phyloP scores from a whole-genome alignment of 2,888 invertebrate genomes.

The Brachyopa scutellaris region DNA sequence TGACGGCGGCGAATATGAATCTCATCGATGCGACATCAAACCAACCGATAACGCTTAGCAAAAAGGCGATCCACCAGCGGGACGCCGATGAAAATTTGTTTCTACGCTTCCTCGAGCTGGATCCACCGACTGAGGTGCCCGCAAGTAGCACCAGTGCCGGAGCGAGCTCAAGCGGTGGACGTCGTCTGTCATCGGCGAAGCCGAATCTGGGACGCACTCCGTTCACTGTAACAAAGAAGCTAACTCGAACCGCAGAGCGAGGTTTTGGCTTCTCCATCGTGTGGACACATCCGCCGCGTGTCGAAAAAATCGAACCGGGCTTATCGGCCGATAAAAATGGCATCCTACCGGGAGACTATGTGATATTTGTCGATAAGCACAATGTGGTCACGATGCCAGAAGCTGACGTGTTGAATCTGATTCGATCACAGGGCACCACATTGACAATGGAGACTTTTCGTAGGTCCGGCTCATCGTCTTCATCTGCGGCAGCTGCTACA shows the following conservation, averaged over 20 bases:
- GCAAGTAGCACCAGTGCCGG: slow-evolving; percentile 65
- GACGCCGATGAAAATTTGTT: slow-evolving; percentile 90
- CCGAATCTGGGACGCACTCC: slow-evolving; percentile 88
- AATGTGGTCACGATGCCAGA: slow-evolving; percentile 92
- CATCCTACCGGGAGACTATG: slow-evolving; percentile 91
- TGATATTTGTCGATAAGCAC: slow-evolving; percentile 93
- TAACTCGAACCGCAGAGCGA: slow-evolving; percentile 83
- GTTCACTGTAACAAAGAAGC: slow-evolving; percentile 89
- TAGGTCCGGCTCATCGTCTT: slow-evolving; percentile 78
- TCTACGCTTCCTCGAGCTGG: slow-evolving; percentile 90
- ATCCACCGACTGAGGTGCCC: slow-evolving; percentile 86
- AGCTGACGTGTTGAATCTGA: slow-evolving; percentile 86
- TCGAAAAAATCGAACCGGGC: slow-evolving; percentile 91
- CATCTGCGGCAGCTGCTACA: slow-evolving; percentile 57
- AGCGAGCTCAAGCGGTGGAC: slow-evolving; percentile 78
- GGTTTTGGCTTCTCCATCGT: slow-evolving; percentile 94
- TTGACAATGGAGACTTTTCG: slow-evolving; percentile 88
- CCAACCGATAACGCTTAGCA: slow-evolving; percentile 81
- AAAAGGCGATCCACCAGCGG: slow-evolving; percentile 84
- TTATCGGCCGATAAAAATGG: slow-evolving; percentile 93
- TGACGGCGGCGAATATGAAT: slow-evolving; percentile 72
- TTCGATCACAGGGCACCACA: slow-evolving; percentile 87
- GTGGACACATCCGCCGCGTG: slow-evolving; percentile 93
- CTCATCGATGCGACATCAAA: slow-evolving; percentile 57
- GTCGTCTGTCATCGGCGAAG: slow-evolving; percentile 76